These are phyloP conservation scores for Tenrec ecaudatus DNA, from an alignment of 2,113 vertebrate species.

Conservation along the genomic window DNA sequence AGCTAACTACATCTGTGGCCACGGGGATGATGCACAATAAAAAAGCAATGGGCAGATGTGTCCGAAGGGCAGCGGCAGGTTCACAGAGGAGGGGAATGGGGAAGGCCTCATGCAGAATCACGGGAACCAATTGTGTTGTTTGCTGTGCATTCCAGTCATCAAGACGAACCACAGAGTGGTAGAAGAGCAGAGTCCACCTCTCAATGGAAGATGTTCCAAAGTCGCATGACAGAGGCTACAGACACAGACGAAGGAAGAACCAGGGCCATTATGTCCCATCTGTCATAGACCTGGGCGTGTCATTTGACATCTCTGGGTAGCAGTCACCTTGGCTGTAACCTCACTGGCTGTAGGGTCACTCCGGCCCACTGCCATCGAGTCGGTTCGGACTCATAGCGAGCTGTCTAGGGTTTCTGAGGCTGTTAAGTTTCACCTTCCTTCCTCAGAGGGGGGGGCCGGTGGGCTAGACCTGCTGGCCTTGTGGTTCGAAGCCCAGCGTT, in stretches of 20 bases:
- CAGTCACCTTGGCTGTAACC: background rate
- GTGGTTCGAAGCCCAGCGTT: too few relatives aligned
- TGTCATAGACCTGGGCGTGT: background rate
- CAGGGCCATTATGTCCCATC: background rate
- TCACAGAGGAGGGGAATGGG: background rate
- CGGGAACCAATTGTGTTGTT: background rate
- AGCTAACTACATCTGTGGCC: background rate
- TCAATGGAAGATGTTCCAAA: background rate
- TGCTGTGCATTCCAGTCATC: background rate
- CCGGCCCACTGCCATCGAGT: background rate
- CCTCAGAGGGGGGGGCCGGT: too few relatives aligned
- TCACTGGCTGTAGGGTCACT: background rate
- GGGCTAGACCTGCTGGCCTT: too few relatives aligned
- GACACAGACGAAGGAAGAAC: background rate
- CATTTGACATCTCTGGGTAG: background rate
- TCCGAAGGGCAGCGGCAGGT: background rate
- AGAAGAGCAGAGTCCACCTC: background rate
- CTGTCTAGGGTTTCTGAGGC: too few relatives aligned
- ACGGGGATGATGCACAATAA: rapidly evolving
- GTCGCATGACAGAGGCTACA: background rate
- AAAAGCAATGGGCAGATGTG: background rate
- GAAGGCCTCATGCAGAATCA: background rate
- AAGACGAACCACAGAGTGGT: background rate
- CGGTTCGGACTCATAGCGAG: too few relatives aligned
- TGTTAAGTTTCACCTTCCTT: too few relatives aligned